Evolutionary conservation across 2,113 vertebrate species (phyloP), one percentile per base, ranked within the genome.

Genomic region (Apodemus speciosus): DNA sequence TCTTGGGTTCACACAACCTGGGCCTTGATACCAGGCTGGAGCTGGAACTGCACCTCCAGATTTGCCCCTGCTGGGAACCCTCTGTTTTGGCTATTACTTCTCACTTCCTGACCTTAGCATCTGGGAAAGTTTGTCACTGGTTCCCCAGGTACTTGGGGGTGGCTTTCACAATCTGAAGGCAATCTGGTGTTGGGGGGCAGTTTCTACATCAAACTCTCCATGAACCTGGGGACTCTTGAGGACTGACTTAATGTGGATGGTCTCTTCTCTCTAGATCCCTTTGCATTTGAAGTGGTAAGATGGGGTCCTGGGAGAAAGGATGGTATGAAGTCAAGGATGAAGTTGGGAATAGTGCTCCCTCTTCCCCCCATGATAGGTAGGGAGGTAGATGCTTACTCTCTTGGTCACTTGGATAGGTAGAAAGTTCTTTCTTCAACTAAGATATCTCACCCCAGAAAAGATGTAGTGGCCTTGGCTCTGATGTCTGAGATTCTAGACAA

Each of bases 341-440:
- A 93, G 53, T 51, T 86, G 62, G 30, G 58, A 38, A 35, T 20
- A 46, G 3, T 27, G 6, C 23, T 3, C 38, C 56, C 23, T 14
- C n/a, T 6, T 1, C 25, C n/a, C 23, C 3, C 51, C 9, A 10
- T 16, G 40, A 49, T 20, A 9, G 6, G 0, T 0, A n/a, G 43
- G 10, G 3, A 30, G 18, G 68, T 1, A 21, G 32, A 6, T 46
- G 0, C 10, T 9, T 10, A 5, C 16, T 68, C 0, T 6, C 14
- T 3, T 38, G 72, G 77, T 40, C 8, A 46, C 72, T 64, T 35
- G 30, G 62, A 43, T 32, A 23, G 76, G 32, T 2, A 7, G 75
- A 14, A 53, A 62, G 35, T 35, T 72, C 13, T 87, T 53, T 60
- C 9, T 68, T 53, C 51, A 81, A 4, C 25, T 14, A 2, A 51